Conservation (phyloP, 2,113 vertebrate genomes). For the Pantherophis guttatus region DNA sequence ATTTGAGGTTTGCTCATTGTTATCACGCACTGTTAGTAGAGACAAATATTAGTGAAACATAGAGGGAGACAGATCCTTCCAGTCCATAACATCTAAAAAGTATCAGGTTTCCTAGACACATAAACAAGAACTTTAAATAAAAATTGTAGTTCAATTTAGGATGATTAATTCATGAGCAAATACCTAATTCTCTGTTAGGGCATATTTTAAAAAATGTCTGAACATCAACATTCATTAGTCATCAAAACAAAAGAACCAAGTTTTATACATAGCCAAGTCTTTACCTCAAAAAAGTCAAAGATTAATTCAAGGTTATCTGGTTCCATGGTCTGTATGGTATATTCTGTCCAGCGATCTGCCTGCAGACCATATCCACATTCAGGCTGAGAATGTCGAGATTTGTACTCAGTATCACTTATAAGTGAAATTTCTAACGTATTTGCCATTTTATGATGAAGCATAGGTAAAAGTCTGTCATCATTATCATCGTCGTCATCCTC, state of each 20-base stretch:
- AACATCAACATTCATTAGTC: not conserved
- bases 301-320: constrained; percentile 94
- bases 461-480: constrained; percentile 65
- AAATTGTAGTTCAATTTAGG: not conserved
- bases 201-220: not conserved
- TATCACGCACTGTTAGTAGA: not conserved
- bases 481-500: constrained; percentile 80
- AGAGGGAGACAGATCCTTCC: not conserved
- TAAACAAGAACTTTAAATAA: not conserved
- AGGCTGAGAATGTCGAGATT: constrained; percentile 89
- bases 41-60: not conserved
- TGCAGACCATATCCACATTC: constrained; percentile 92
- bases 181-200: not conserved
- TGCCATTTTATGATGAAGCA: constrained; percentile 80
- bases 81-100: not conserved
- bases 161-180: not conserved
- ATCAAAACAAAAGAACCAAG: not conserved
- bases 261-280: not conserved
- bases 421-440: constrained; percentile 86
- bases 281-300: constrained; percentile 97
- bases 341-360: constrained; percentile 87
- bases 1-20: not conserved
- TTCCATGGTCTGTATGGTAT: constrained; percentile 94
- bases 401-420: constrained; percentile 83
- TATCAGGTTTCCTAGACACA: not conserved